Conservation (phyloP, 2,888 invertebrate species). For the Drosophila formosana region DNA sequence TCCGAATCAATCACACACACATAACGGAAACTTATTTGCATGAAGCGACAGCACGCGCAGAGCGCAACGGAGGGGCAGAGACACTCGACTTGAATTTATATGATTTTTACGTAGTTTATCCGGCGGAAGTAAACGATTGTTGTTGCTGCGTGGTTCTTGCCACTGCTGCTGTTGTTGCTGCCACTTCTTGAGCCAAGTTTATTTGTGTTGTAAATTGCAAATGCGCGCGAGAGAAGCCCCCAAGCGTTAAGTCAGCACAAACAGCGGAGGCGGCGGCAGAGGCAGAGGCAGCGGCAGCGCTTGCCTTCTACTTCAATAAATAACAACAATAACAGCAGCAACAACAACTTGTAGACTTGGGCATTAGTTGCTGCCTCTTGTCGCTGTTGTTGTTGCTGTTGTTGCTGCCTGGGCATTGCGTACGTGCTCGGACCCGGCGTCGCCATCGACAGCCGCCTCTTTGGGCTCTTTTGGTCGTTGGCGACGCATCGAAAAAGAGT, state of each 20-base stretch:
- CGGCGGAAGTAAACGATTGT: slow-evolving; percentile 80
- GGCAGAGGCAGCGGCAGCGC: slow-evolving; percentile 1
- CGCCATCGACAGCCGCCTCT: slow-evolving; percentile 53
- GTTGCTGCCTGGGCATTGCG: slow-evolving; percentile 54
- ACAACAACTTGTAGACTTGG: slow-evolving; percentile 52
- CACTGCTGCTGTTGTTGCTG: slow-evolving; percentile 25
- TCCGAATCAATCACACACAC: slow-evolving; percentile 48
- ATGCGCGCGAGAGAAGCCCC: slow-evolving; percentile 63
- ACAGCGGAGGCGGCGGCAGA: slow-evolving; percentile 15
- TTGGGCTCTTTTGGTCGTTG: slow-evolving; percentile 43
- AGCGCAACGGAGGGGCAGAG: neutral
- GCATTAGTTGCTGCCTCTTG: slow-evolving; percentile 61
- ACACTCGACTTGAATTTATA: slow-evolving; percentile 58
- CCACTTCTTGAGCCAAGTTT: slow-evolving; percentile 57
- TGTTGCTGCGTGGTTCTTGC: slow-evolving; percentile 28
- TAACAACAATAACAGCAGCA: slow-evolving; percentile 63
- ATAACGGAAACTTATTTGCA: slow-evolving; percentile 59
- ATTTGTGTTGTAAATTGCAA: slow-evolving; percentile 78
- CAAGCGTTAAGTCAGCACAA: slow-evolving; percentile 27
- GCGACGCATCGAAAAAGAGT: slow-evolving; percentile 69
- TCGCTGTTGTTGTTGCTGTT: slow-evolving; percentile 11
- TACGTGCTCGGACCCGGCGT: slow-evolving; percentile 76
- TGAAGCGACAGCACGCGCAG: slow-evolving; percentile 14
- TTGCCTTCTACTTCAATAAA: slow-evolving; percentile 66
- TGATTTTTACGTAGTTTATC: slow-evolving; percentile 77